phyloP scores from a whole-genome alignment of 2,888 invertebrate species.

The Drosophila borealis region DNA sequence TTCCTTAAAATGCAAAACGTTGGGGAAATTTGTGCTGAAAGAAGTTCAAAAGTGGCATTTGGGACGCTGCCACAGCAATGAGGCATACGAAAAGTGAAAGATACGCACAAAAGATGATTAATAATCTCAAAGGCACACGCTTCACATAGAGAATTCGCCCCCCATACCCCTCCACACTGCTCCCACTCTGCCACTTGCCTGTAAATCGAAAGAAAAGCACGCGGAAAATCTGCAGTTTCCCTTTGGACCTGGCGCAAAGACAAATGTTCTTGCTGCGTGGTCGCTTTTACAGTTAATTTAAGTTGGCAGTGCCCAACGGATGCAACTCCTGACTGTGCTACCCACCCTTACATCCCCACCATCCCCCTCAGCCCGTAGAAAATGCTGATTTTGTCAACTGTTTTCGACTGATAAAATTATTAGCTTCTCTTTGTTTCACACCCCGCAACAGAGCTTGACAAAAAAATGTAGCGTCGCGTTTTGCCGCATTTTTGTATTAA shows the following conservation, averaged over 20 bases:
- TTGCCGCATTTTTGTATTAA: constrained; percentile 75
- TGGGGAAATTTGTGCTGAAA: constrained; percentile 1
- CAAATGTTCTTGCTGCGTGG: constrained; percentile 83
- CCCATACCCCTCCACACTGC: background rate
- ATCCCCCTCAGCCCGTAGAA: constrained; percentile 33
- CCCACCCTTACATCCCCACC: background rate
- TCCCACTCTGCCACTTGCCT: background rate
- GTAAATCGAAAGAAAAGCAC: constrained; percentile 31
- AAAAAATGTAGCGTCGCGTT: constrained; percentile 29
- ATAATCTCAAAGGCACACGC: constrained; percentile 71
- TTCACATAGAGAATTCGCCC: constrained; percentile 7
- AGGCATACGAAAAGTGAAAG: constrained; percentile 75
- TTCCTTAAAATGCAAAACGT: constrained; percentile 16
- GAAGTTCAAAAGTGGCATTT: constrained; percentile 60
- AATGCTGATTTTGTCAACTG: constrained; percentile 84
- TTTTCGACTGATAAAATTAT: constrained; percentile 83
- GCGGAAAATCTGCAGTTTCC: constrained; percentile 53
- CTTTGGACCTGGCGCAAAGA: constrained; percentile 61
- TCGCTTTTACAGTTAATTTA: constrained; percentile 83
- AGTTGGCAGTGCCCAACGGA: constrained; percentile 71
- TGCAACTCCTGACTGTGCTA: constrained; percentile 52
- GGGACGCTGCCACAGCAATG: constrained; percentile 48
- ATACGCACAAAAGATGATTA: constrained; percentile 83
- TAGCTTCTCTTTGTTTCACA: constrained; percentile 69
- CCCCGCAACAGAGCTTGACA: background rate